A percentile compares a stretch with the other conserved stretches of the same genome.
These are phyloP conservation scores for Eremobia ochroleuca DNA, from an alignment of 2,888 invertebrate genomes.

Conservation along the genomic window DNA sequence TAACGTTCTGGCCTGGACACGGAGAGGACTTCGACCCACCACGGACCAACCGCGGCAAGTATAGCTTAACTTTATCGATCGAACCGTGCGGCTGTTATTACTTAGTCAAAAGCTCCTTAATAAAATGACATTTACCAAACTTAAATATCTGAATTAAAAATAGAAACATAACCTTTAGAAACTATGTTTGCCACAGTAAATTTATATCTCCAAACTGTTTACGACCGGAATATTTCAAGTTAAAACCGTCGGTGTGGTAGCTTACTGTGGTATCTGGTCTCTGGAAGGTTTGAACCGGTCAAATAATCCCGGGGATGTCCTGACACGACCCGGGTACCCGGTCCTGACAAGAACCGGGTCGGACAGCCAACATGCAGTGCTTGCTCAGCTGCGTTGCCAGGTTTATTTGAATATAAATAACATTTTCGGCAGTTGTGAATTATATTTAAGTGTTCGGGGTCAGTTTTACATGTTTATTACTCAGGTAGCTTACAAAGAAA, in stretches of 20 bases:
- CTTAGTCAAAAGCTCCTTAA: not conserved
- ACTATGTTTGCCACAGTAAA: constrained; percentile 15
- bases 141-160: not conserved
- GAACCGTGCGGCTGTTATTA: not conserved
- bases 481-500: too few relatives aligned
- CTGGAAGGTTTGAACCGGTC: constrained; percentile 56
- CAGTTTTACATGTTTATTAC: not conserved
- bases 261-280: constrained; percentile 56
- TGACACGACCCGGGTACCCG: constrained; percentile 49
- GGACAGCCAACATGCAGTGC: constrained; percentile 61
- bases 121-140: not conserved
- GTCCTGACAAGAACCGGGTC: constrained; percentile 57
- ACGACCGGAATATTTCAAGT: constrained; percentile 60
- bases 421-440: not conserved
- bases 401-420: constrained; percentile 51
- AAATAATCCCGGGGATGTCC: constrained; percentile 63
- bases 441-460: not conserved
- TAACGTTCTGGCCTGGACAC: not conserved
- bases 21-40: not conserved
- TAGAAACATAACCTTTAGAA: not conserved
- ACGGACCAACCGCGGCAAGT: not conserved
- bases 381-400: constrained; percentile 25
- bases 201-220: constrained; percentile 26
- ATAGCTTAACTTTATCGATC: not conserved
- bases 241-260: constrained; percentile 43